Conservation (phyloP, 92 coral and sea anemone genomes). For the Umimayanthus chanpuru region DNA sequence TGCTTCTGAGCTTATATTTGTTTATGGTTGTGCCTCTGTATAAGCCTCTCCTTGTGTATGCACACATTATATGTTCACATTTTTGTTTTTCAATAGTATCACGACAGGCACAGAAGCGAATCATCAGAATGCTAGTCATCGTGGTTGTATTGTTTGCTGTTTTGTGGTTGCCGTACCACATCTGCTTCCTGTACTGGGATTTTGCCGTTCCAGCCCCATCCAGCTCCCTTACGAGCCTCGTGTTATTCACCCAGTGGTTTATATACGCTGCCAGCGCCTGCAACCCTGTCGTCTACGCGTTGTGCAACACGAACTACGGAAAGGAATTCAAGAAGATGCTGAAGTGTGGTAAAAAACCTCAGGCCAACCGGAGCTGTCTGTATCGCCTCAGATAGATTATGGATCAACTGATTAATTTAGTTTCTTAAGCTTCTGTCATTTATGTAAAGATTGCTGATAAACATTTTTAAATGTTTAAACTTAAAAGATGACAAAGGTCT, state of each 20-base stretch:
- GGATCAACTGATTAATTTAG: not conserved
- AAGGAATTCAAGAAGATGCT: conserved; percentile 67
- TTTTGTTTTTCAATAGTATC: conserved; percentile 49
- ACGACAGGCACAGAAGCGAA: conserved; percentile 69
- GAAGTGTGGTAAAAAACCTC: not conserved
- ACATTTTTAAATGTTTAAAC: too few relatives aligned
- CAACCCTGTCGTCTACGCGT: conserved; percentile 77
- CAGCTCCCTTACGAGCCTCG: conserved; percentile 45
- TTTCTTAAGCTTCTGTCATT: not conserved
- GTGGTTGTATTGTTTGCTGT: conserved; percentile 72
- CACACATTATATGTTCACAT: not conserved
- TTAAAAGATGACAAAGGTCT: too few relatives aligned
- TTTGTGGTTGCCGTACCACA: conserved; percentile 80
- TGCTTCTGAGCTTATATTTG: too few relatives aligned
- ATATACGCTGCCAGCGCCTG: conserved; percentile 80
- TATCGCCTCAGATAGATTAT: not conserved
- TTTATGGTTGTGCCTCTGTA: too few relatives aligned
- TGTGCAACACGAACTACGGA: conserved; percentile 67
- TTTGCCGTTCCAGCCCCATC: conserved; percentile 59
- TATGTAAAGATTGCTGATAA: not conserved
- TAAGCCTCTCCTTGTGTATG: too few relatives aligned
- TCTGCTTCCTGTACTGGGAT: conserved; percentile 74
- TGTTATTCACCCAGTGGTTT: conserved; percentile 70
- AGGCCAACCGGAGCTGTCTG: not conserved
- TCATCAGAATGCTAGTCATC: conserved; percentile 64